A percentile compares a stretch with the other conserved stretches of the same genome.
phyloP scores from a whole-genome alignment of 35 echinoderm and acorn worm genomes.

The Apostichopus japonicus region DNA sequence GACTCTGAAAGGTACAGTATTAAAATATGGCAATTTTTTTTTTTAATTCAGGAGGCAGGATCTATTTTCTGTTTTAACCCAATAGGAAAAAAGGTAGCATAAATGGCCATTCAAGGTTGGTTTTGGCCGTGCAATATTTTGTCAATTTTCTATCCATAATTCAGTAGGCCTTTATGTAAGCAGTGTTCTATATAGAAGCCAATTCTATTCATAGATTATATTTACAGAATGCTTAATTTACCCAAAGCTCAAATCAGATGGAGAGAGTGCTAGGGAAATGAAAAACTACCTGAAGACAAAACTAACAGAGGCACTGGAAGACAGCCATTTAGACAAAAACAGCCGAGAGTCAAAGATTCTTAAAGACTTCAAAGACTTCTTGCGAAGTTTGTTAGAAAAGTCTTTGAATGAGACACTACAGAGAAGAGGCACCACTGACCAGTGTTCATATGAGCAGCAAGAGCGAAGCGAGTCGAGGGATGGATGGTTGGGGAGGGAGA shows the following conservation, averaged over 20 bases:
- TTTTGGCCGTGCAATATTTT: too few species aligned
- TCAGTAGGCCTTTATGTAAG: too few species aligned
- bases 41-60: too few species aligned
- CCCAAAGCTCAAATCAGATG: neutral
- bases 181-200: too few species aligned
- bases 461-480: neutral
- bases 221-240: too few species aligned
- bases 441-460: neutral
- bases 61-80: too few species aligned
- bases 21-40: too few species aligned
- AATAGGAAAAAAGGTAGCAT: too few species aligned
- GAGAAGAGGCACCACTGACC: neutral
- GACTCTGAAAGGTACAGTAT: too few species aligned
- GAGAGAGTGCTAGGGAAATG: neutral
- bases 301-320: neutral
- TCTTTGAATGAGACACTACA: neutral
- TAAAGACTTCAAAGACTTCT: neutral
- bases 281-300: neutral
- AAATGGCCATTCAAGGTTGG: too few species aligned
- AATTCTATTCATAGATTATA: too few species aligned
- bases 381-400: neutral
- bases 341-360: neutral
- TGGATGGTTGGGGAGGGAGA: neutral
- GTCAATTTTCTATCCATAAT: too few species aligned
- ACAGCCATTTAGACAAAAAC: conserved; percentile 3